phyloP scores from a whole-genome alignment of 2,797 vertebrate genomes.

The Hapalemur alaotrensis region DNA sequence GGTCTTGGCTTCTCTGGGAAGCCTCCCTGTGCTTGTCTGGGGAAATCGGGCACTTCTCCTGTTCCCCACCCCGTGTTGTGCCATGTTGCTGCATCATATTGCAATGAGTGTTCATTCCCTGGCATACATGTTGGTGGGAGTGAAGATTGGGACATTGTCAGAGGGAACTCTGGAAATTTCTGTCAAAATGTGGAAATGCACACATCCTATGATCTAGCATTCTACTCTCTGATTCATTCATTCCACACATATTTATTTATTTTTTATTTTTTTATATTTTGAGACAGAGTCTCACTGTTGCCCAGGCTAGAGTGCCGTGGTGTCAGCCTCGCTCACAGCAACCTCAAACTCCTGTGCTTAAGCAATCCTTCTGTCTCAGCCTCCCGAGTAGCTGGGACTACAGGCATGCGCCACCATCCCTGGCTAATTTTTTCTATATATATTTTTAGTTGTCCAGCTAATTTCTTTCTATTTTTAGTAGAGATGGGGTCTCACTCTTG shows the following conservation, averaged over 20 bases:
- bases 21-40: not conserved
- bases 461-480: no score
- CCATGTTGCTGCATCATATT: not conserved
- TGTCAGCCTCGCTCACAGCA: no score
- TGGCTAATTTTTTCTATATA: no score
- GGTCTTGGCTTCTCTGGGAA: not conserved
- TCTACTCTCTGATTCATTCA: not conserved
- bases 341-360: no score
- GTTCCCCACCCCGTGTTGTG: no score
- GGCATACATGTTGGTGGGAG: not conserved
- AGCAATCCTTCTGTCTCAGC: no score
- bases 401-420: no score
- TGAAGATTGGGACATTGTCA: not conserved
- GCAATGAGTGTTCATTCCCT: not conserved
- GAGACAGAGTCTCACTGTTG: no score
- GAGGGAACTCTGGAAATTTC: not conserved
- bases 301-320: no score
- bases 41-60: not conserved
- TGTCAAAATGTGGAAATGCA: not conserved
- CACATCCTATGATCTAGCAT: not conserved
- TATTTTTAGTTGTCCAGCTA: no score
- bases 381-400: no score
- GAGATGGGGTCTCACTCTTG: no score
- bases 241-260: not conserved
- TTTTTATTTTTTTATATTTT: not conserved